These are phyloP conservation scores for Limenitis camilla DNA, from an alignment of 2,888 invertebrate genomes.

Conservation along the genomic window DNA sequence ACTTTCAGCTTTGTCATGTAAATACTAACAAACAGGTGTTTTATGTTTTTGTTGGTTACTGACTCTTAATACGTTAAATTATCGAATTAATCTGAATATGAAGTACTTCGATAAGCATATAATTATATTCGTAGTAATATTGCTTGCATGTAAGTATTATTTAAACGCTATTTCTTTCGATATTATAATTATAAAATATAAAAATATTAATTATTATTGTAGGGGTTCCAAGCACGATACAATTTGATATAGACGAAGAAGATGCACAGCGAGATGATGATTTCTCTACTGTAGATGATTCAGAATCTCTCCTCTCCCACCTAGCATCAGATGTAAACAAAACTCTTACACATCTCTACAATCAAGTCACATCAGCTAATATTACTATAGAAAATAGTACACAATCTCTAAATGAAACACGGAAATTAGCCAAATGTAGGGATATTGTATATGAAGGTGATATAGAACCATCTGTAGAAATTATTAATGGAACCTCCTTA, in stretches of 20 bases:
- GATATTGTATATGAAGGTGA: slow-evolving; percentile 58
- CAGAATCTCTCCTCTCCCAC: slow-evolving; percentile 60
- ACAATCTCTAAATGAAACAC: slow-evolving; percentile 52
- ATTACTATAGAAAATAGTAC: slow-evolving; percentile 56
- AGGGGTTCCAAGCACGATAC: slow-evolving; percentile 25
- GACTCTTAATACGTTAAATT: background rate
- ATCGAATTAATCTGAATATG: background rate
- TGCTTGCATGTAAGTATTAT: slow-evolving; percentile 6
- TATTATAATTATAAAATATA: too few relatives aligned
- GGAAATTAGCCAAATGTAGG: slow-evolving; percentile 61
- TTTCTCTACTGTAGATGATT: slow-evolving; percentile 61
- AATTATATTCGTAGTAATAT: background rate
- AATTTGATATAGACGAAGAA: slow-evolving; percentile 57
- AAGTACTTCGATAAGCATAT: background rate
- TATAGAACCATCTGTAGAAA: slow-evolving; percentile 67
- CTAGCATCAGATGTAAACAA: slow-evolving; percentile 66
- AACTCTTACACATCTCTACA: slow-evolving; percentile 59
- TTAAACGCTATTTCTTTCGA: background rate
- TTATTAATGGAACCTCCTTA: slow-evolving; percentile 82
- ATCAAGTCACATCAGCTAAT: slow-evolving; percentile 62
- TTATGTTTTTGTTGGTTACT: too few relatives aligned
- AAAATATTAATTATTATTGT: background rate
- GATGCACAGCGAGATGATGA: slow-evolving; percentile 41
- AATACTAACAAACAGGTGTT: too few relatives aligned
- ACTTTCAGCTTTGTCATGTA: too few relatives aligned